phyloP scores from a whole-genome alignment of 2,113 vertebrate genomes.

The Spizaetus ornatus region DNA sequence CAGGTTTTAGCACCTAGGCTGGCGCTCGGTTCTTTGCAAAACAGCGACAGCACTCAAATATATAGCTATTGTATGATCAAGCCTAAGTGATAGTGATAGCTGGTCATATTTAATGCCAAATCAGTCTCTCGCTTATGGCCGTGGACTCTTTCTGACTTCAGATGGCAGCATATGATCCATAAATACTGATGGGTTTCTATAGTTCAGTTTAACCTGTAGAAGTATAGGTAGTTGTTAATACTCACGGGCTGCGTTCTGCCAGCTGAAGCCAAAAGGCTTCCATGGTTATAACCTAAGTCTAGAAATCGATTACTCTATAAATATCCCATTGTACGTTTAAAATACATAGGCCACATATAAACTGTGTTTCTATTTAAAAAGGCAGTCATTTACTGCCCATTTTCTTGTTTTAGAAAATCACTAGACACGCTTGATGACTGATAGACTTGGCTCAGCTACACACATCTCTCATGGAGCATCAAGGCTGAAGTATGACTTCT shows the following conservation, averaged over 20 bases:
- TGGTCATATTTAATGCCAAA: neutral
- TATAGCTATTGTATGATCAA: neutral
- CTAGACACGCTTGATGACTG: neutral
- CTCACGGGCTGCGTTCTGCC: neutral
- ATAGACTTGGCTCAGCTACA: constrained; percentile 22
- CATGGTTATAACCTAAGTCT: neutral
- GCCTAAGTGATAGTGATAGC: neutral
- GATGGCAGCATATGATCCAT: neutral
- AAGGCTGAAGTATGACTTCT: neutral
- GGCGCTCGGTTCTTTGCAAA: neutral
- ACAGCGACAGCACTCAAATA: neutral
- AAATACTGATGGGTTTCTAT: neutral
- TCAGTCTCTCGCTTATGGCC: neutral
- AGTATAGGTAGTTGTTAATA: neutral
- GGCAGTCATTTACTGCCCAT: neutral
- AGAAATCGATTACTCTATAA: neutral
- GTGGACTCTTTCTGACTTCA: neutral
- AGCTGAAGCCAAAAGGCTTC: neutral
- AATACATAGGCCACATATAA: neutral
- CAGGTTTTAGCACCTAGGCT: constrained; percentile 1
- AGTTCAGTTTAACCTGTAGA: neutral
- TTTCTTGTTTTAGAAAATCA: constrained; percentile 11
- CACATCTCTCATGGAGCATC: neutral
- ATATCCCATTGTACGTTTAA: neutral
- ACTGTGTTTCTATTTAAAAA: neutral